These are phyloP conservation scores for Koerneria pararmatus DNA, from an alignment of 2,888 invertebrate genomes.

Conservation along the genomic window DNA sequence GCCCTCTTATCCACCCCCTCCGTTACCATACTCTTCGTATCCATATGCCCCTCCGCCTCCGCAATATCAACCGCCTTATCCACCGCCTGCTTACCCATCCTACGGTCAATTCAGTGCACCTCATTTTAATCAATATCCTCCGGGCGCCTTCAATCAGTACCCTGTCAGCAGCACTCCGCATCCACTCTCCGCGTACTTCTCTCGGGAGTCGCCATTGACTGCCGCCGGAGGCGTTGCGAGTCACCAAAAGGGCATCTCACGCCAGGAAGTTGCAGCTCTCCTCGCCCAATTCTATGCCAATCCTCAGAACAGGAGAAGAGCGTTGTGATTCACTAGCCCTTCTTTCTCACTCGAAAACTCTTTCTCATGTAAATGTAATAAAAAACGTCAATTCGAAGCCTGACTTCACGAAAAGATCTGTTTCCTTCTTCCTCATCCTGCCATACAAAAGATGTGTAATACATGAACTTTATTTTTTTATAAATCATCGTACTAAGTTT, in stretches of 20 bases:
- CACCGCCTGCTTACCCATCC: slow-evolving; percentile 1
- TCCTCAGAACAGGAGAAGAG: too few species aligned
- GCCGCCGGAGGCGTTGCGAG: too few species aligned
- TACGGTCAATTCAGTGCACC: neutral
- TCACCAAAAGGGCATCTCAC: slow-evolving; percentile 20
- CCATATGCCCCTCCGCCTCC: neutral
- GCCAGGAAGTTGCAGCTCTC: slow-evolving; percentile 20
- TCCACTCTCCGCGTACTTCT: slow-evolving; percentile 9
- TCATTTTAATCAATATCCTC: neutral
- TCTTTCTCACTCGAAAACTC: too few species aligned
- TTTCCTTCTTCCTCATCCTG: too few species aligned
- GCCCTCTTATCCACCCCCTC: neutral
- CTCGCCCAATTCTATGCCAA: slow-evolving; percentile 20
- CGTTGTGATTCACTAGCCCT: too few species aligned
- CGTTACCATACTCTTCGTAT: neutral
- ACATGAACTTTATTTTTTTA: too few species aligned
- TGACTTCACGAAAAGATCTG: too few species aligned
- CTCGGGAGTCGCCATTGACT: too few species aligned
- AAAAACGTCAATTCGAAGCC: too few species aligned
- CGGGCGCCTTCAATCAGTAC: neutral
- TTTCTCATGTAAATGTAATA: too few species aligned
- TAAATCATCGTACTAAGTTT: too few species aligned
- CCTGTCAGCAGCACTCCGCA: slow-evolving; percentile 10
- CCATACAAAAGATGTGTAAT: too few species aligned
- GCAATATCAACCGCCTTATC: slow-evolving; percentile 9